Evolutionary conservation across 2,888 invertebrate genomes (phyloP).

Genomic region (Barypeithes pellucidus): DNA sequence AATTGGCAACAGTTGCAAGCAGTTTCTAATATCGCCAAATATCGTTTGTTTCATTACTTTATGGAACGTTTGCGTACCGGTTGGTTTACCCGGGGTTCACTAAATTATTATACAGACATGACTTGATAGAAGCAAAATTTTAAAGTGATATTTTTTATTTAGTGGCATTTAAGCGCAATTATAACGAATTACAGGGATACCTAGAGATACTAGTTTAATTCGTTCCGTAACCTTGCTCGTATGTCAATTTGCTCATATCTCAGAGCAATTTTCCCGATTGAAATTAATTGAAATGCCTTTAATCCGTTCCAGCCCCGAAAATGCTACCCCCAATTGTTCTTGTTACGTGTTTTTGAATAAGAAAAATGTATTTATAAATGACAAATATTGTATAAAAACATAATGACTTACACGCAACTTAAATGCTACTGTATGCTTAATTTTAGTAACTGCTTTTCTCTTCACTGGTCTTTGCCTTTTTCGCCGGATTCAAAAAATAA

Average conservation of each 20-base stretch:
- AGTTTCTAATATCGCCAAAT: conserved; percentile 49
- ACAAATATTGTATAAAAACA: no score
- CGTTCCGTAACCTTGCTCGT: neutral
- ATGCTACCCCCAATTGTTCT: no score
- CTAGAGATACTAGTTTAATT: neutral
- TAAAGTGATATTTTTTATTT: conserved; percentile 27
- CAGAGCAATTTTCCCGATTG: no score
- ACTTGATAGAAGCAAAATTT: conserved; percentile 29
- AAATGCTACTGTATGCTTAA: no score
- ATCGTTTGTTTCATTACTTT: conserved; percentile 50
- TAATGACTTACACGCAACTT: no score
- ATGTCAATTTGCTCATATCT: neutral
- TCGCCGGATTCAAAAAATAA: no score
- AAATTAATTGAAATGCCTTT: no score
- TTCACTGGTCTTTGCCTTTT: no score
- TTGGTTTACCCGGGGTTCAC: conserved; percentile 34
- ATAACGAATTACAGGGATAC: no score
- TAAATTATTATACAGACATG: conserved; percentile 45
- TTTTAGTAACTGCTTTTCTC: no score
- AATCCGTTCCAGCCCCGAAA: neutral
- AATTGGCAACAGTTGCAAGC: conserved; percentile 52
- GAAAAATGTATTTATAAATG: no score
- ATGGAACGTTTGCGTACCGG: conserved; percentile 38
- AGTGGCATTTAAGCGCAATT: neutral
- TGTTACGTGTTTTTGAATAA: no score